Conservation (phyloP, 1,140 invertebrate genomes). For the Pogonomyrmex barbatus region DNA sequence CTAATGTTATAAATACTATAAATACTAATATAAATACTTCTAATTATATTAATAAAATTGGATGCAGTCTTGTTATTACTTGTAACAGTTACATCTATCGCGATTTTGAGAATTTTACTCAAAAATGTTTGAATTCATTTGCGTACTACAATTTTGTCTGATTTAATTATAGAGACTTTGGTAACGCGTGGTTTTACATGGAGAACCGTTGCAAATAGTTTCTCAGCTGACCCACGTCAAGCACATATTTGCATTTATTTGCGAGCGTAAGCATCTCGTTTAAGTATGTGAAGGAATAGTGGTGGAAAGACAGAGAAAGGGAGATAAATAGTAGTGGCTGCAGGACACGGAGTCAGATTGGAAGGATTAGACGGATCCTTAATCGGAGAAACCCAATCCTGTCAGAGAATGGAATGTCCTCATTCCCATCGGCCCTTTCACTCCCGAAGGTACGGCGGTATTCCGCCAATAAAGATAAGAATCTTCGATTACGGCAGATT, state of each 20-base stretch:
- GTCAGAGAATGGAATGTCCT: conserved; percentile 77
- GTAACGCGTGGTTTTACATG: conserved; percentile 43
- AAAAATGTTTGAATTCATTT: conserved; percentile 11
- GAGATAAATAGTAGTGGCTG: conserved; percentile 38
- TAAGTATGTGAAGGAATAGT: conserved; percentile 36
- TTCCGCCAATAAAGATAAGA: conserved; percentile 82
- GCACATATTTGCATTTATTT: conserved; percentile 72
- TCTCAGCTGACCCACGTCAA: conserved; percentile 62
- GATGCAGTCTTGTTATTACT: not conserved
- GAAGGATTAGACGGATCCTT: conserved; percentile 79
- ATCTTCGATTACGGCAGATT: conserved; percentile 74
- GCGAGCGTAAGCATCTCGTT: conserved; percentile 63
- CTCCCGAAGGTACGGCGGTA: conserved; percentile 76
- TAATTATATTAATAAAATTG: not conserved
- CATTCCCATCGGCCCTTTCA: conserved; percentile 73
- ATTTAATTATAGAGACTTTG: conserved; percentile 63
- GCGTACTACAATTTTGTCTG: conserved; percentile 37
- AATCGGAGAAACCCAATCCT: conserved; percentile 78
- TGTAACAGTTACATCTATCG: not conserved
- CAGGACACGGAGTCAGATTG: conserved; percentile 68
- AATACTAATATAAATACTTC: no score
- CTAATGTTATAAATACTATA: no score
- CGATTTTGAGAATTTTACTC: not conserved
- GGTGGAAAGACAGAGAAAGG: conserved; percentile 40
- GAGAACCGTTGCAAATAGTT: conserved; percentile 67